Evolutionary conservation across 53 echinoderm and acorn worm genomes (phyloP).

Genomic region (Antedon mediterranea): DNA sequence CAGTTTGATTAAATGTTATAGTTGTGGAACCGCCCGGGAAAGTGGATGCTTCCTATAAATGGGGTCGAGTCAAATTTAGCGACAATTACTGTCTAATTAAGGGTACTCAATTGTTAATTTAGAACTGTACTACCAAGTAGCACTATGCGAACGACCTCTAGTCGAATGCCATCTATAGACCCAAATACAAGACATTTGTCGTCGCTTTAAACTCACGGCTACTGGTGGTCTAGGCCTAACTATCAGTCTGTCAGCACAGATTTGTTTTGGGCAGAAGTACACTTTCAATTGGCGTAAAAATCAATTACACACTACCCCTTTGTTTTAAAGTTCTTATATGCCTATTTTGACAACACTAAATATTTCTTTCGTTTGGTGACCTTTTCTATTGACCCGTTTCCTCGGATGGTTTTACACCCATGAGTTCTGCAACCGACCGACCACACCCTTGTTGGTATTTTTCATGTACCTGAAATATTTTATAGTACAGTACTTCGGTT

Average conservation of each 20-base stretch:
- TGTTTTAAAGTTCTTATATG: too few relatives aligned
- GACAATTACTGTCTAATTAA: neutral
- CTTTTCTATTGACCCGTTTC: too few relatives aligned
- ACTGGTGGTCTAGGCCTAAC: neutral
- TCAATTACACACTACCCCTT: neutral
- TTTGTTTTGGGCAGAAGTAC: neutral
- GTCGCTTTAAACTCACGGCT: neutral
- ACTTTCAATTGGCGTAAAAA: neutral
- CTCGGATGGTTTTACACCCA: too few relatives aligned
- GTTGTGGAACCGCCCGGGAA: neutral
- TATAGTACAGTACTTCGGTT: too few relatives aligned
- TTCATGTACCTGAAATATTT: too few relatives aligned
- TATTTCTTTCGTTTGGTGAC: too few relatives aligned
- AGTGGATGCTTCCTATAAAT: neutral
- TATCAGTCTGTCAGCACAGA: neutral
- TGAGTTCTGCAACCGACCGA: too few relatives aligned
- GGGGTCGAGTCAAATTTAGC: neutral
- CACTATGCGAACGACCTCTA: neutral
- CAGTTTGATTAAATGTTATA: neutral
- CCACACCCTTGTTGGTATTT: too few relatives aligned
- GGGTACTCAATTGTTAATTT: neutral
- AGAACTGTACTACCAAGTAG: neutral
- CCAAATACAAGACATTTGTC: neutral
- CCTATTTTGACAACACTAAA: neutral
- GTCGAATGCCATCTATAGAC: constrained; percentile 1